Percentiles rank a stretch among this genome's conserved stretches.
phyloP scores from a whole-genome alignment of 1,140 invertebrate species.

The Hydropsyche tenuis region DNA sequence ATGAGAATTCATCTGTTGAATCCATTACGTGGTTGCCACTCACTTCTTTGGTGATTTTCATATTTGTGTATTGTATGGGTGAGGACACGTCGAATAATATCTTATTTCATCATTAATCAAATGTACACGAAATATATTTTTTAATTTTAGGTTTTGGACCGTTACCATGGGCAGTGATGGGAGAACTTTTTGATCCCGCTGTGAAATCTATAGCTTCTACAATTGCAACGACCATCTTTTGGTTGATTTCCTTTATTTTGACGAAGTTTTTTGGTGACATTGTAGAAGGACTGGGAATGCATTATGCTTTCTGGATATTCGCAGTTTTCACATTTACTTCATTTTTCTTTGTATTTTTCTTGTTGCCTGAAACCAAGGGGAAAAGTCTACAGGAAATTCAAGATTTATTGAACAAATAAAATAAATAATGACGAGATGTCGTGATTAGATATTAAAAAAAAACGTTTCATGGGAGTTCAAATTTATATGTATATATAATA shows the following conservation, averaged over 20 bases:
- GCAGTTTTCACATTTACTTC: constrained; percentile 70
- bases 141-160: constrained; percentile 73
- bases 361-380: constrained; percentile 85
- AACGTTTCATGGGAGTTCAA: too few relatives aligned
- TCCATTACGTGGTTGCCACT: constrained; percentile 70
- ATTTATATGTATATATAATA: too few relatives aligned
- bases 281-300: constrained; percentile 65
- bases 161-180: constrained; percentile 84
- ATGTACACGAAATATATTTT: constrained; percentile 8
- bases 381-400: constrained; percentile 80
- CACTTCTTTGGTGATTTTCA: constrained; percentile 69
- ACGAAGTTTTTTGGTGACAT: constrained; percentile 77
- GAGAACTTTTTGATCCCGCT: constrained; percentile 79
- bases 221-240: constrained; percentile 77
- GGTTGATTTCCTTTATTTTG: constrained; percentile 79
- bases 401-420: constrained; percentile 65
- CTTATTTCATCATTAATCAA: too few relatives aligned
- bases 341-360: constrained; percentile 65
- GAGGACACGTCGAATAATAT: too few relatives aligned
- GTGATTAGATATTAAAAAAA: too few relatives aligned
- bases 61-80: constrained; percentile 69
- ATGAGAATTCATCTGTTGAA: constrained; percentile 58
- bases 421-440: too few relatives aligned
- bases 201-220: constrained; percentile 78
- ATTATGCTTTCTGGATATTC: constrained; percentile 82